These are phyloP conservation scores for Tyrannus savana DNA, from an alignment of 2,113 vertebrate genomes.

Conservation along the genomic window DNA sequence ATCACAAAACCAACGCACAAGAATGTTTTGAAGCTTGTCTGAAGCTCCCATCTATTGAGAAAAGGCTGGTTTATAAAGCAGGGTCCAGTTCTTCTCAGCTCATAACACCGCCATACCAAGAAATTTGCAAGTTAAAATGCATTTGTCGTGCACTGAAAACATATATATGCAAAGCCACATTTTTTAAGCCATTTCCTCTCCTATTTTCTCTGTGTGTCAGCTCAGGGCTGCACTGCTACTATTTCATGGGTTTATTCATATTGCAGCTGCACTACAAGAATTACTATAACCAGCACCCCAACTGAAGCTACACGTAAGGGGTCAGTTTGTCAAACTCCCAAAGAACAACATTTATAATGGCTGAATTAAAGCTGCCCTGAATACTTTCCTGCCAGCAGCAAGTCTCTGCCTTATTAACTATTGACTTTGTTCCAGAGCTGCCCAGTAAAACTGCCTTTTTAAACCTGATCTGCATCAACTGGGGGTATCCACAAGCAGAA, in stretches of 20 bases:
- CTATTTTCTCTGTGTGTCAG: neutral
- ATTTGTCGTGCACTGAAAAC: neutral
- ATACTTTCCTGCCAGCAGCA: neutral
- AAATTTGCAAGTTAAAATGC: neutral
- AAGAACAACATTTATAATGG: neutral
- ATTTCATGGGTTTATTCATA: neutral
- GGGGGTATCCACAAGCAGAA: neutral
- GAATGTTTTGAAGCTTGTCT: neutral
- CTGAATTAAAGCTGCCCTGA: neutral
- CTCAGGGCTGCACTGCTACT: neutral
- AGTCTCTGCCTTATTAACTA: neutral
- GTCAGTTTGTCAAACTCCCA: neutral
- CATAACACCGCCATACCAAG: neutral
- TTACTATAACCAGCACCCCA: neutral
- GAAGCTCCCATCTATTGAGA: neutral
- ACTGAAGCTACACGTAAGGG: neutral
- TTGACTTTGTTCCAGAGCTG: neutral
- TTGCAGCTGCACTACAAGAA: constrained; percentile 1
- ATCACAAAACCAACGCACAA: neutral
- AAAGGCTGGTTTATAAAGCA: neutral
- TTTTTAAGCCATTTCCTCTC: neutral
- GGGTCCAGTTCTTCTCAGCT: neutral
- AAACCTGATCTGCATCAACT: neutral
- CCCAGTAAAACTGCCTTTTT: neutral
- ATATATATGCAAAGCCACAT: neutral